phyloP scores from a whole-genome alignment of 2,797 vertebrate genomes.

The Myiotriccus ornatus region DNA sequence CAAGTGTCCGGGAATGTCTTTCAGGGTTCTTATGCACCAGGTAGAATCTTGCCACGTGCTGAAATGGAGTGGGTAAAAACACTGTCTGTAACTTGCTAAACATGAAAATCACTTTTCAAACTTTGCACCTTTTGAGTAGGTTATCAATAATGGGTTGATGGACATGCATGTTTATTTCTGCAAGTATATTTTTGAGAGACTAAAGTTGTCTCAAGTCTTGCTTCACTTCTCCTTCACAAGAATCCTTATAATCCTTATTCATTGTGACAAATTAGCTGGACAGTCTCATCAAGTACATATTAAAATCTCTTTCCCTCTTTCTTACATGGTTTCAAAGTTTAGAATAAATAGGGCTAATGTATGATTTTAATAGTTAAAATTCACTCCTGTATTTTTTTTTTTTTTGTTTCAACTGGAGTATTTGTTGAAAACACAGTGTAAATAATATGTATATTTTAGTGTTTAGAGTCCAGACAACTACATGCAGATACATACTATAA shows the following conservation, averaged over 20 bases:
- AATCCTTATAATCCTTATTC: neutral
- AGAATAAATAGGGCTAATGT: neutral
- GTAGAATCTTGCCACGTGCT: neutral
- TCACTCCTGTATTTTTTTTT: neutral
- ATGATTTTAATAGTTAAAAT: neutral
- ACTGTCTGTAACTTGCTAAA: neutral
- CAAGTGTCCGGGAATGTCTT: neutral
- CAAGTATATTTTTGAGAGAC: neutral
- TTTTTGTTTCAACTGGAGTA: neutral
- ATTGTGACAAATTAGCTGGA: neutral
- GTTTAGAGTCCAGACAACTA: neutral
- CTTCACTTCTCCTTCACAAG: neutral
- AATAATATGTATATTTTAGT: neutral
- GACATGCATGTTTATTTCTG: neutral
- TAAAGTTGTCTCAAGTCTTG: neutral
- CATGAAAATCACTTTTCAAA: neutral
- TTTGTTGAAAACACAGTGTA: neutral
- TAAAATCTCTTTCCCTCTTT: neutral
- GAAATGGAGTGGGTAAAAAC: neutral
- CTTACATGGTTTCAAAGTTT: neutral
- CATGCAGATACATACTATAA: neutral
- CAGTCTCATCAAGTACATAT: neutral
- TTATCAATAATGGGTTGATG: neutral
- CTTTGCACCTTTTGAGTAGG: neutral
- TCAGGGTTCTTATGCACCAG: neutral